Percentiles rank a stretch among this genome's conserved stretches.
Conservation (phyloP, 2,113 vertebrate genomes). For the Oreocharis arfaki region DNA sequence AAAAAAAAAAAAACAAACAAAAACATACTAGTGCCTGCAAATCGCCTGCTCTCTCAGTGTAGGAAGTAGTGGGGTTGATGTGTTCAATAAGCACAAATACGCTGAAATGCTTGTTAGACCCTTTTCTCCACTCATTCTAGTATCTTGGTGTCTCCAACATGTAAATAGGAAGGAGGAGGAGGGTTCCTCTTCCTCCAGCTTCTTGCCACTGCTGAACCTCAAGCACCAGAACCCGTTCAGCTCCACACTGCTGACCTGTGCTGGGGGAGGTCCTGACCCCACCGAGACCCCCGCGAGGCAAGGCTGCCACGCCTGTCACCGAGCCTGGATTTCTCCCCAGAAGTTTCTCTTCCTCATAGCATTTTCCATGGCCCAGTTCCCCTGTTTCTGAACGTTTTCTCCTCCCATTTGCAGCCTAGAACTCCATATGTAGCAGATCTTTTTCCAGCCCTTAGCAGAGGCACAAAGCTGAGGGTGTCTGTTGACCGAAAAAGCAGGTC, state of each 20-base stretch:
- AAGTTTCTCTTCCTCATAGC: neutral
- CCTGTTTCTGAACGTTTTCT: neutral
- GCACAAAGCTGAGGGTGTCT: neutral
- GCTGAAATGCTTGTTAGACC: slow-evolving; percentile 56
- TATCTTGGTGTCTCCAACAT: slow-evolving; percentile 23
- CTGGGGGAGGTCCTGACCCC: neutral
- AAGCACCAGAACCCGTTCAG: neutral
- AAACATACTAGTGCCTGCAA: slow-evolving; percentile 80
- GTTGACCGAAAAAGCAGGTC: neutral
- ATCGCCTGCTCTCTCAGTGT: slow-evolving; percentile 68
- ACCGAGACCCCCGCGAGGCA: neutral
- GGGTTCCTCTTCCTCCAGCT: slow-evolving; percentile 19
- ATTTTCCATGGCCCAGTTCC: neutral
- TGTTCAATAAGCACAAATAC: slow-evolving; percentile 81
- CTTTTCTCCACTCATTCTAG: slow-evolving; percentile 42
- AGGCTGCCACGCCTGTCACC: neutral
- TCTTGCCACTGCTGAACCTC: slow-evolving; percentile 6
- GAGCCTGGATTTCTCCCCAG: neutral
- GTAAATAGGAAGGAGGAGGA: slow-evolving; percentile 53
- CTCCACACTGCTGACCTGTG: neutral
- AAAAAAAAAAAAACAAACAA: no score
- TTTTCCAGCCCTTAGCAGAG: neutral
- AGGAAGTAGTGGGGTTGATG: slow-evolving; percentile 72
- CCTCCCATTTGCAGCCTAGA: neutral
- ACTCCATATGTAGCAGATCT: neutral